These are phyloP conservation scores for Ichneumon xanthorius DNA, from an alignment of 2,888 invertebrate species.

Conservation along the genomic window DNA sequence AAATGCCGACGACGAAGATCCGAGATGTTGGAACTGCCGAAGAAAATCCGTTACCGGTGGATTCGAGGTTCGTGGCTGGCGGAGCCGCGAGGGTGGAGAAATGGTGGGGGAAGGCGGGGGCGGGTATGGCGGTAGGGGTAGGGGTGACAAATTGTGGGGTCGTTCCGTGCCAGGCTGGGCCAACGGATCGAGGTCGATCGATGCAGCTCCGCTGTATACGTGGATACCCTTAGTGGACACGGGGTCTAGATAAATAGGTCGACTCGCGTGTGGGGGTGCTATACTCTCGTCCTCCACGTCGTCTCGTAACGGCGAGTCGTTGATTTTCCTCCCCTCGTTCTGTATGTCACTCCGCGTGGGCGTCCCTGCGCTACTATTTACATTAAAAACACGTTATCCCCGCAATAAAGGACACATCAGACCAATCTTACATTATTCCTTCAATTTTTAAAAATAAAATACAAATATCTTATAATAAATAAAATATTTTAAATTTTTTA, in stretches of 20 bases:
- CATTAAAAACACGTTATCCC: constrained; percentile 56
- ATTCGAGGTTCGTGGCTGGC: background rate
- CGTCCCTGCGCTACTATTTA: constrained; percentile 14
- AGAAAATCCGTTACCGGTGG: background rate
- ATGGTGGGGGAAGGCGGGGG: constrained; percentile 25
- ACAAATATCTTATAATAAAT: too few relatives aligned
- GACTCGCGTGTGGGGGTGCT: constrained; percentile 37
- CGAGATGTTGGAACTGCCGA: background rate
- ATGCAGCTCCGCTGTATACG: constrained; percentile 79
- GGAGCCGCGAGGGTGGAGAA: background rate
- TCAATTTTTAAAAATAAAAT: background rate
- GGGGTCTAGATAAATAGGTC: constrained; percentile 69
- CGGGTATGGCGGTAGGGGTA: constrained; percentile 52
- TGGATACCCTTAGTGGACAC: constrained; percentile 61
- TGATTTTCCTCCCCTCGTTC: background rate
- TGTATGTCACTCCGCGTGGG: background rate
- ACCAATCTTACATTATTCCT: background rate
- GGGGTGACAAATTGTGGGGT: constrained; percentile 74
- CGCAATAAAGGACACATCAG: background rate
- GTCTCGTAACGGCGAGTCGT: background rate
- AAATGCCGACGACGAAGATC: background rate
- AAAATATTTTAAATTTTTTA: too few relatives aligned
- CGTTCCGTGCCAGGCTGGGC: constrained; percentile 78
- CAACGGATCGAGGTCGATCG: constrained; percentile 84
- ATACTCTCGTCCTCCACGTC: constrained; percentile 23